Evolutionary conservation across 2,113 vertebrate genomes (phyloP), one percentile per base, ranked within the genome.

Genomic region (Dolichotis patagonum): DNA sequence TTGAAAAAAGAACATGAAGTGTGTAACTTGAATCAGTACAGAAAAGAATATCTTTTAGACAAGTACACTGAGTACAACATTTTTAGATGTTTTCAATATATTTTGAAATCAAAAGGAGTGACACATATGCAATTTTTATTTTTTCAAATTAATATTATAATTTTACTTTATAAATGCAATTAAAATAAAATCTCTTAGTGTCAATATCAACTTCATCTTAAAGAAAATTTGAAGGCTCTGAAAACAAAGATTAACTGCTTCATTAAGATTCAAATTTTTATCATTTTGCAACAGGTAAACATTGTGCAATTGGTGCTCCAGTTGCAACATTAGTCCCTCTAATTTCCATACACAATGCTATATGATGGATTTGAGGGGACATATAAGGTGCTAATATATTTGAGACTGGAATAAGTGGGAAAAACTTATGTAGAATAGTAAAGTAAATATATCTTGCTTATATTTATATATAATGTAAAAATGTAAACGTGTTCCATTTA

Each of bases 251-350:
- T 82, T 22, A 17, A 11, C 8, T 94, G 7, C 10, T 87, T 7
- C 14, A 95, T 1, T 92, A 89, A 84, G 16, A 52, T 93, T 69
- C 24, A 93, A 96, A 85, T 32, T 93, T 91, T 85, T 88, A 84
- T 91, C 3, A 30, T 67, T 93, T 69, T 85, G 19, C 4, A 83
- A 7, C 13, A 77, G 28, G 24, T 69, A 58, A 95, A 81, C 4
- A 49, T 96, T 91, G 77, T 2, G 20, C 91, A 32, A 89, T 12
- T 65, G 26, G 69, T 62, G 6, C 14, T 46, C 6, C 24, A 92
- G 22, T 43, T 87, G 13, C 19, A 77, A 5, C 10, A 63, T 78
- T 93, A 85, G 16, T 26, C 13, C 82, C 7, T 82, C 3, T 24
- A 93, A 10, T 2, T 90, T 95, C 1, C 35, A 26, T 92, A 88